phyloP scores from a whole-genome alignment of 2,888 invertebrate genomes.

The Cephus runcator region DNA sequence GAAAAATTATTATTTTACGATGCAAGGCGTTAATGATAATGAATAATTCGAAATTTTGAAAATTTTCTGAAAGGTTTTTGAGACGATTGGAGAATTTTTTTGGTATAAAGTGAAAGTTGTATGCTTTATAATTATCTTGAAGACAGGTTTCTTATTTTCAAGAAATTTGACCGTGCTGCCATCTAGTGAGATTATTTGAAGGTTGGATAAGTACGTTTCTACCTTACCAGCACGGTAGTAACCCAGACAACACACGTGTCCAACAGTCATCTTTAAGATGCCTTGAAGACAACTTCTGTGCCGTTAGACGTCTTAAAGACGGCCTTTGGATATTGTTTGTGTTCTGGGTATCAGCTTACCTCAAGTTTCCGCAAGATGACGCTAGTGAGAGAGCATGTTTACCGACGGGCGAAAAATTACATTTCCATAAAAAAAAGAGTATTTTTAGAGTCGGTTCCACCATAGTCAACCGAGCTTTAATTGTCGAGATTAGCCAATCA shows the following conservation, averaged over 20 bases:
- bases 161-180: neutral
- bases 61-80: neutral
- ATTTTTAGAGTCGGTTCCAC: too few species aligned
- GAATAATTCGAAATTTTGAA: neutral
- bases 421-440: too few species aligned
- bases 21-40: neutral
- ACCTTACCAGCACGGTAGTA: neutral
- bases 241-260: too few species aligned
- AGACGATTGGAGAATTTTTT: neutral
- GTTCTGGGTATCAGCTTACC: neutral
- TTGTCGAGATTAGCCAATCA: too few species aligned
- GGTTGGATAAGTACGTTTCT: neutral
- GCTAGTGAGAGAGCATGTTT: neutral
- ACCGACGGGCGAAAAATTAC: neutral
- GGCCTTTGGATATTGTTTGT: too few species aligned
- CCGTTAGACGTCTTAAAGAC: too few species aligned
- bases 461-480: too few species aligned
- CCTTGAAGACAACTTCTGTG: too few species aligned
- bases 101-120: neutral
- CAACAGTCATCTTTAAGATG: too few species aligned
- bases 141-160: neutral
- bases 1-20: neutral
- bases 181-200: neutral
- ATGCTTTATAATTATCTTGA: neutral
- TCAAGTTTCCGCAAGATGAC: neutral